Evolutionary conservation across 2,888 invertebrate species (phyloP), one percentile per base, ranked within the genome.

Genomic region (Cephus rjabovi): DNA sequence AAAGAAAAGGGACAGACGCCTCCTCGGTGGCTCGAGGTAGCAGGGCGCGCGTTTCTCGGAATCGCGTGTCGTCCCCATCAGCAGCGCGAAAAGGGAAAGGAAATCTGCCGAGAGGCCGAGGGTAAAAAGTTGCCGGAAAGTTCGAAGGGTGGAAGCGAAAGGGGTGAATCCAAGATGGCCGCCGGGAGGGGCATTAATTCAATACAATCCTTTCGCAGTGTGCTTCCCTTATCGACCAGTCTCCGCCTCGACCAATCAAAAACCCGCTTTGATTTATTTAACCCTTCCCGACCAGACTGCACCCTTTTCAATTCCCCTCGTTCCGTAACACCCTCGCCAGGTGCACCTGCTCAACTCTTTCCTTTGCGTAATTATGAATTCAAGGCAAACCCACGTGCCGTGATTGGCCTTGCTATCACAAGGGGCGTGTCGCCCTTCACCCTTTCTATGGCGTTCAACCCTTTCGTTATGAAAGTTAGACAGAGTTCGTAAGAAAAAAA

Each of bases 331-430:
- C 40, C 40, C 40, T 15, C 4, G 15, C 40, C 40, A 15, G 83
- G 84, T 77, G 84, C 87, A 88, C 87, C 88, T 87, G 87, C 83
- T 79, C 80, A 84, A 83, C 81, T 83, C 81, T 85, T 83, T 85
- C 79, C 75, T 78, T 86, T 83, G 81, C 82, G 85, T 89, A 90
- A 90, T 88, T 87, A 88, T 86, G 85, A 84, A 86, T 83, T 79
- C 83, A 77, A 81, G 87, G 80, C 83, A 82, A 83, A 77, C 86
- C 86, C 84, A 84, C 81, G 78, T 75, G 75, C 80, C 74, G 82
- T 81, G 88, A 89, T 90, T 89, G 90, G 90, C 69, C 81, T 83
- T 78, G 76, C 77, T 74, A 76, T 74, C 75, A 75, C 81, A 84
- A 81, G 80, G 86, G 89, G 89, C 89, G 90, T 87, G 84, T 80